A percentile compares a stretch with the other conserved stretches of the same genome.
Evolutionary conservation across 2,888 invertebrate species (phyloP).

Genomic region (Brachynemurus nebulosus): DNA sequence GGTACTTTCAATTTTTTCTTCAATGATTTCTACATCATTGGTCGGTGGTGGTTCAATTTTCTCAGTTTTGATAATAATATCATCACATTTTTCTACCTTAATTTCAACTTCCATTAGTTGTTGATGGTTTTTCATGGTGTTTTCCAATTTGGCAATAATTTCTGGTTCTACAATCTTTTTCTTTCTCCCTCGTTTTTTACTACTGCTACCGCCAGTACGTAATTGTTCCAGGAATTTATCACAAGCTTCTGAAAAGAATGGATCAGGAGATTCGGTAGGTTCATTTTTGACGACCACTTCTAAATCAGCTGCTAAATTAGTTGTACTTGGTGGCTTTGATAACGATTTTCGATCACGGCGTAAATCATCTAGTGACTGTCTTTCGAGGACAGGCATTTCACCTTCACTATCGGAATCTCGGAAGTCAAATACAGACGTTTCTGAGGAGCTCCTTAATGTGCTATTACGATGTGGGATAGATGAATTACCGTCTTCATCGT

Average conservation of each 20-base stretch:
- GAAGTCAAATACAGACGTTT: slow-evolving; percentile 50
- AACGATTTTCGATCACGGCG: slow-evolving; percentile 39
- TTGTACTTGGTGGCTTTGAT: slow-evolving; percentile 36
- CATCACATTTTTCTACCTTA: slow-evolving; percentile 13
- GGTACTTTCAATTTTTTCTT: slow-evolving; percentile 13
- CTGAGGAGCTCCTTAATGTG: slow-evolving; percentile 42
- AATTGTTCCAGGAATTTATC: slow-evolving; percentile 68
- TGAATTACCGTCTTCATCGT: slow-evolving; percentile 34
- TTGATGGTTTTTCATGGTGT: slow-evolving; percentile 23
- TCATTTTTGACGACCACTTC: slow-evolving; percentile 27
- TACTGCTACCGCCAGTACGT: slow-evolving; percentile 35
- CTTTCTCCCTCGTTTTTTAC: slow-evolving; percentile 43
- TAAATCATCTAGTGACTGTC: slow-evolving; percentile 54
- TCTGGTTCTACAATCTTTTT: slow-evolving; percentile 27
- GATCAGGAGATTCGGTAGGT: slow-evolving; percentile 30
- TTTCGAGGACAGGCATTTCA: slow-evolving; percentile 44
- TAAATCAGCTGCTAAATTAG: slow-evolving; percentile 22
- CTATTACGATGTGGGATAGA: slow-evolving; percentile 32
- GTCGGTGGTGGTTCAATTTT: slow-evolving; percentile 10
- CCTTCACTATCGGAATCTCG: slow-evolving; percentile 48
- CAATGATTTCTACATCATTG: slow-evolving; percentile 28
- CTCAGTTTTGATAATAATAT: slow-evolving; percentile 10
- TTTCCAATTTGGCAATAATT: slow-evolving; percentile 24
- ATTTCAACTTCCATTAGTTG: slow-evolving; percentile 17
- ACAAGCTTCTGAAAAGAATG: slow-evolving; percentile 55